These are phyloP conservation scores for Diglossa brunneiventris DNA, from an alignment of 2,113 vertebrate genomes.

Conservation along the genomic window DNA sequence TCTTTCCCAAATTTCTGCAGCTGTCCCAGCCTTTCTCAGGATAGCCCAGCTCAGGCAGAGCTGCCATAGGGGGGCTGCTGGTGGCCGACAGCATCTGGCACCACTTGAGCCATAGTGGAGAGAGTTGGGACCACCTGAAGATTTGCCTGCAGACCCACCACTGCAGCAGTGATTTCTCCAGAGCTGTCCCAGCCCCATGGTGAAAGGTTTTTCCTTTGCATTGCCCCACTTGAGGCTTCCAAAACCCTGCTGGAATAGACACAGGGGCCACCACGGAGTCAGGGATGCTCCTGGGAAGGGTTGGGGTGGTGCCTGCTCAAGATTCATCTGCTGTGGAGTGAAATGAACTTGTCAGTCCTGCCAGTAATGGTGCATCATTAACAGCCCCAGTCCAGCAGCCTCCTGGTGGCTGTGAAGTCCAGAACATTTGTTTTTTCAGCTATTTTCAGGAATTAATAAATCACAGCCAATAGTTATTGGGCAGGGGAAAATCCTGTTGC, in stretches of 20 bases:
- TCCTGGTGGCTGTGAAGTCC: not conserved
- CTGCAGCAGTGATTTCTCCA: not conserved
- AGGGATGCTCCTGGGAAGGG: not conserved
- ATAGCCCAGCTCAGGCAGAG: accelerated
- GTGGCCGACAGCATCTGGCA: not conserved
- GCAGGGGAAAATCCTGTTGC: not conserved
- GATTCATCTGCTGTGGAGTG: accelerated
- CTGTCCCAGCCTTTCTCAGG: accelerated
- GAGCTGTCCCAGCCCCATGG: not conserved
- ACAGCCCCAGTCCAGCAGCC: accelerated
- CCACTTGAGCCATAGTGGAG: accelerated
- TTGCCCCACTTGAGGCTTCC: accelerated
- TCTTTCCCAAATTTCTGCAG: accelerated
- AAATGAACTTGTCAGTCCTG: accelerated
- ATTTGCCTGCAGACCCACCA: accelerated
- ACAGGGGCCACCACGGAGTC: accelerated
- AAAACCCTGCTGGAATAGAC: accelerated
- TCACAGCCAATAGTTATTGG: accelerated
- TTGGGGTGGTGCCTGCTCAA: not conserved
- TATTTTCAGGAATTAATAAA: not conserved
- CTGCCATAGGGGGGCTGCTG: accelerated
- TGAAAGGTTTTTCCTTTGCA: not conserved
- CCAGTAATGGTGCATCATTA: accelerated
- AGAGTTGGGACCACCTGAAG: not conserved
- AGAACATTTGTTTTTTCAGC: not conserved